Evolutionary conservation across 2,888 invertebrate genomes (phyloP).

Genomic region (Athetis lepigone): DNA sequence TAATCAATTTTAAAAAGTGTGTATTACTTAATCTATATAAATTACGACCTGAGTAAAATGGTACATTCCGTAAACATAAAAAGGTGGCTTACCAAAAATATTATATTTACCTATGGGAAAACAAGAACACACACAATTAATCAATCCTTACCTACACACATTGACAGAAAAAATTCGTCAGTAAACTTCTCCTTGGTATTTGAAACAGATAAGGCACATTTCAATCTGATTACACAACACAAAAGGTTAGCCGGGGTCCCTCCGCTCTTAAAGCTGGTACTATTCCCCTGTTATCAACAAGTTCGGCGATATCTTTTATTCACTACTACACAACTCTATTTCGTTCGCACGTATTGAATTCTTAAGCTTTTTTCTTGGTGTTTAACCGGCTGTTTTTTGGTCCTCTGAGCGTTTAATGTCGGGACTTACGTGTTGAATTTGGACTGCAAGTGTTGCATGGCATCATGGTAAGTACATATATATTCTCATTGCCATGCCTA

Average conservation of each 20-base stretch:
- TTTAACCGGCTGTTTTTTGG: background rate
- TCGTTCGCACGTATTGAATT: constrained; percentile 45
- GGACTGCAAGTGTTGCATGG: too few relatives aligned
- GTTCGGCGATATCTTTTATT: constrained; percentile 56
- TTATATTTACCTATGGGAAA: too few relatives aligned
- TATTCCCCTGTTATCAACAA: constrained; percentile 51
- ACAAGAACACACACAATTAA: background rate
- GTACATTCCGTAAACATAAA: too few relatives aligned
- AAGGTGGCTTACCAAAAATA: too few relatives aligned
- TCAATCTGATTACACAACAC: constrained; percentile 58
- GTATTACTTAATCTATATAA: too few relatives aligned
- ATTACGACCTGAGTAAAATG: too few relatives aligned
- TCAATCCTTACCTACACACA: background rate
- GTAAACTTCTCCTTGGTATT: constrained; percentile 35
- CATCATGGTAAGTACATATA: too few relatives aligned
- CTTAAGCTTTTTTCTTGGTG: constrained; percentile 16
- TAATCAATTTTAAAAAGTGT: too few relatives aligned
- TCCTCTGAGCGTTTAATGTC: background rate
- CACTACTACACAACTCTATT: constrained; percentile 44
- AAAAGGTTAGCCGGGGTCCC: constrained; percentile 55
- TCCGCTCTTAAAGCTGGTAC: constrained; percentile 40
- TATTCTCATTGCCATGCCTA: too few relatives aligned
- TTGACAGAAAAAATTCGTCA: constrained; percentile 19
- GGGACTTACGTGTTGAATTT: background rate
- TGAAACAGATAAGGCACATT: constrained; percentile 58